Evolutionary conservation across 1,140 invertebrate species (phyloP).

Genomic region (Charaxes varanes): DNA sequence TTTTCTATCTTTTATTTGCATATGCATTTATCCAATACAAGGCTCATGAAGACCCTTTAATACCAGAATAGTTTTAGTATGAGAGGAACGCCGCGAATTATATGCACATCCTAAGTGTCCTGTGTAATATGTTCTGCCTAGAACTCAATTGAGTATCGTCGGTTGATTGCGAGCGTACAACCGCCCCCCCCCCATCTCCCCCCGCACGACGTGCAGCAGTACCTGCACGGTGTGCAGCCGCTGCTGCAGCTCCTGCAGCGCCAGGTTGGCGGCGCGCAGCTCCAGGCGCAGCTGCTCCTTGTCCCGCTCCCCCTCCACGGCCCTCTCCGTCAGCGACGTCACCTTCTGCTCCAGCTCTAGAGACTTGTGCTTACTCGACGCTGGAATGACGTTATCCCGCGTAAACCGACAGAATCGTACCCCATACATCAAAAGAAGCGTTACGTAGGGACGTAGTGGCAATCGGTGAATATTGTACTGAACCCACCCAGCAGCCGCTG

Average conservation of each 20-base stretch:
- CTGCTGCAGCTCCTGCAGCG: constrained; percentile 59
- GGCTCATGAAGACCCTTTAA: too few relatives aligned
- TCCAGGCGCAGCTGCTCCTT: constrained; percentile 59
- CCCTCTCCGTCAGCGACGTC: constrained; percentile 34
- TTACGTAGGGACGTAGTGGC: too few relatives aligned
- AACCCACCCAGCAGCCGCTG: constrained; percentile 71
- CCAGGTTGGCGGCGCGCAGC: constrained; percentile 49
- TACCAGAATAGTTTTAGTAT: too few relatives aligned
- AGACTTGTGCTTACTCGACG: constrained; percentile 59
- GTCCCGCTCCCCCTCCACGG: constrained; percentile 41
- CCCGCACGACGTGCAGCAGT: too few relatives aligned
- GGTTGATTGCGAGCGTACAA: too few relatives aligned
- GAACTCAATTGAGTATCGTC: too few relatives aligned
- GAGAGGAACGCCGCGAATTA: too few relatives aligned
- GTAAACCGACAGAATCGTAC: background rate
- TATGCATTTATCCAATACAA: too few relatives aligned
- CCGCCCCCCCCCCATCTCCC: too few relatives aligned
- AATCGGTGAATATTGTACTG: background rate
- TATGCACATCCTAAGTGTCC: too few relatives aligned
- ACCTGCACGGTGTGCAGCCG: constrained; percentile 57
- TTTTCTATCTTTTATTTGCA: too few relatives aligned
- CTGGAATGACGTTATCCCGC: constrained; percentile 27
- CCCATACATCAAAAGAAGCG: background rate
- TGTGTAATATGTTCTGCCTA: too few relatives aligned
- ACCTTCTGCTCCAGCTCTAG: constrained; percentile 59